Evolutionary conservation across 2,113 vertebrate species (phyloP), one percentile per base, ranked within the genome.

Genomic region (Labrus mixtus): DNA sequence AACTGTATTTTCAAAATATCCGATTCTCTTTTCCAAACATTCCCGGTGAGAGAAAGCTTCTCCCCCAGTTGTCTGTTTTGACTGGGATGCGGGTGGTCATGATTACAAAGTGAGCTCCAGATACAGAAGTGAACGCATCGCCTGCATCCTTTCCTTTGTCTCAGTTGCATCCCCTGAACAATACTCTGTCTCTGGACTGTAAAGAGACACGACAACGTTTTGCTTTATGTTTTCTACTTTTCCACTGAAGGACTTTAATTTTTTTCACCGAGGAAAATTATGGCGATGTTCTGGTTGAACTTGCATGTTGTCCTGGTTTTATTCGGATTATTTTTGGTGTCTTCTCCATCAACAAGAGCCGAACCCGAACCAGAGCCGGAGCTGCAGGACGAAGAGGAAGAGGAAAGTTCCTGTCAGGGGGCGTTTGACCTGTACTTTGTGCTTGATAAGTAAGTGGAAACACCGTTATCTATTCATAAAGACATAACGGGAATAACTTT

Each of bases 381-480:
- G 80, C 59, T 51, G 61, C 86, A 59, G 73, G 87, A 90, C 3
- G 91, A 93, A 16, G 92, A 65, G 43, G 93, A 94, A 41, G 91
- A 94, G 81, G 94, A 94, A 78, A 94, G 95, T 36, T 95, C 95
- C 78, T 98, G 96, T 83, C 94, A 96, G 74, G 96, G 96, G 2
- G 95, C 95, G 57, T 98, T 97, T 84, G 97, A 98, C 93, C 93
- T 98, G 65, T 98, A 98, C 78, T 96, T 98, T 84, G 90, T 98
- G 82, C 92, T 98, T 55, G 96, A 98, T 82, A 96, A 96, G 96
- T 98, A 95, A 97, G 96, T 96, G 37, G 19, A 43, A 66, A 29
- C 60, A 51, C 9, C 12, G 20, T 23, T 43, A 61, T 22, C 0
- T 68, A 9, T 25, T 25, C 19, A 48, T 76, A 68, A 46, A 41